Conservation (phyloP, 2,113 vertebrate species). For the Neogale vison region DNA sequence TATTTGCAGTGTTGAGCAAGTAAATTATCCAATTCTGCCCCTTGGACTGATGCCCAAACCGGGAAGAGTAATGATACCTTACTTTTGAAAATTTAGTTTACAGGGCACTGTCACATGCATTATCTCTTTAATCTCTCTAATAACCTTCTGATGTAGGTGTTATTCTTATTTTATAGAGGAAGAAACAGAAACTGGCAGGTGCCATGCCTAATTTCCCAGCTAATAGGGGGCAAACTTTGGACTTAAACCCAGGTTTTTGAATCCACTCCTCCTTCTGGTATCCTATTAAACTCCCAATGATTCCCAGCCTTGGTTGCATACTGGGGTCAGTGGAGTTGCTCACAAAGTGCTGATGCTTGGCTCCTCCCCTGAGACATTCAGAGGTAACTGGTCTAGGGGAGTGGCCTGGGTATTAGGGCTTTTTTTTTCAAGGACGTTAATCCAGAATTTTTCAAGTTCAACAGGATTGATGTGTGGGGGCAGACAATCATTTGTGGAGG, state of each 20-base stretch:
- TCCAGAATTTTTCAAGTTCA: not conserved
- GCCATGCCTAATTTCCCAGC: conserved; percentile 19
- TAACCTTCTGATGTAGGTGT: conserved; percentile 45
- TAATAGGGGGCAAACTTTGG: conserved; percentile 4
- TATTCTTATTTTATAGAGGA: conserved; percentile 58
- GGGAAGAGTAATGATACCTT: conserved; percentile 59
- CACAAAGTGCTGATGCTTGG: not conserved
- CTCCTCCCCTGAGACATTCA: not conserved
- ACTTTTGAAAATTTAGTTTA: conserved; percentile 58
- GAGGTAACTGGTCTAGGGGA: not conserved
- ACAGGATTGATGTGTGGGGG: not conserved
- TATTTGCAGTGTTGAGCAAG: conserved; percentile 43
- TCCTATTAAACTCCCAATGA: not conserved
- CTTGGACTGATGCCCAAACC: conserved; percentile 42
- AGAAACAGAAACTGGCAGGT: conserved; percentile 57
- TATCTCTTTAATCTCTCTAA: conserved; percentile 68
- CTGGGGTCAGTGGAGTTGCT: not conserved
- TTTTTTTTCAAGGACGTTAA: not conserved
- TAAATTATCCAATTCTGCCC: conserved; percentile 45
- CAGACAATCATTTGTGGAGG: not conserved
- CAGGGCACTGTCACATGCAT: not conserved
- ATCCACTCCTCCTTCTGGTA: not conserved
- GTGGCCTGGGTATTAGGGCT: not conserved
- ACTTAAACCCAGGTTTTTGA: not conserved
- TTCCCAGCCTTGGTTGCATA: not conserved